Evolutionary conservation across 2,113 vertebrate genomes (phyloP), one percentile per base, ranked within the genome.

Genomic region (Cyanoramphus novaezelandiae): DNA sequence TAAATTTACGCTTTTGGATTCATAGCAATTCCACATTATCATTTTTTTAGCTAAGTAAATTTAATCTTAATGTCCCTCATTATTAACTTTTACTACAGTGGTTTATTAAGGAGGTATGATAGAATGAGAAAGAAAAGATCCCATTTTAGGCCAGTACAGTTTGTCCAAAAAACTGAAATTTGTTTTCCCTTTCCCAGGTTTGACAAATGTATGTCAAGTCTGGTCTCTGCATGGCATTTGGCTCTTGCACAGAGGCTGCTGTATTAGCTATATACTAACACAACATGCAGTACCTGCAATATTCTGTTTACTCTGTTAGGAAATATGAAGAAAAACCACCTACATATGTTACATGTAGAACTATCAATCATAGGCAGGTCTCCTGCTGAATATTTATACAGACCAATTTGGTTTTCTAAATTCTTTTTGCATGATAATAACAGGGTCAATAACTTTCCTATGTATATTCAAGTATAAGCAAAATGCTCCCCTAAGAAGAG

Each of bases 361-460:
- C 72, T 23, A 63, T 37, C 72, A 75, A 0, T 75, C 83, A 75
- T 3, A 64, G 47, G 29, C 44, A 86, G 35, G 65, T 78, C 43
- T 84, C 62, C 37, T 91, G 52, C 10, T 86, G 60, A 86, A 88
- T 91, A 93, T 88, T 91, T 93, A 88, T 28, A 77, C 55, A 67
- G 33, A 67, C 16, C 4, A 44, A 18, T 55, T 78, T 84, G 65
- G 47, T 39, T 89, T 86, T 81, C 68, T 75, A 21, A 79, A 67
- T 20, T 72, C 50, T 90, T 90, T 85, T 92, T 57, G 52, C 49
- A 9, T 74, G 62, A 55, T 64, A 84, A 86, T 84, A 95, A 62
- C 86, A 88, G 25, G 88, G 80, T 95, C 76, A 78, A 47, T 86
- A 80, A 37, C 71, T 74, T 92, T 31, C 33, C 50, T 77, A 13